Evolutionary conservation across 2,113 vertebrate species (phyloP).

Genomic region (Corydoras sp.): DNA sequence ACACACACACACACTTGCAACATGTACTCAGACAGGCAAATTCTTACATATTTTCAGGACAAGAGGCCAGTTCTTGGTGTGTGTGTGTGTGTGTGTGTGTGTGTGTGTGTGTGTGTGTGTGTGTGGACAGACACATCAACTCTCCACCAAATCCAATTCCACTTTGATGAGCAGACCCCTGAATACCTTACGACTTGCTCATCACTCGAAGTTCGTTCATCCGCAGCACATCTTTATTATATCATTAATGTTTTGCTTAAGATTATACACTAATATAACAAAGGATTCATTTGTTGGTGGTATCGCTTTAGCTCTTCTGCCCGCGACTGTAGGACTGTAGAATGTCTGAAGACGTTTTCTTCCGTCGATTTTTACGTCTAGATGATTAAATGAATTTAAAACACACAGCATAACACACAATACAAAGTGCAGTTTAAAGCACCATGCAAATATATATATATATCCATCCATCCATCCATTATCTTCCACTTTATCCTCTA

Average conservation of each 20-base stretch:
- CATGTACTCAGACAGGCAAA: slow-evolving; percentile 5
- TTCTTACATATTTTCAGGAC: slow-evolving; percentile 19
- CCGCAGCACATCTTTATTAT: no score
- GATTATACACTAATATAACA: no score
- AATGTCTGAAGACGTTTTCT: slow-evolving; percentile 7
- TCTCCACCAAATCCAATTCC: slow-evolving; percentile 33
- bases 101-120: background rate
- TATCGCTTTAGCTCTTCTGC: no score
- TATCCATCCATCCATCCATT: no score
- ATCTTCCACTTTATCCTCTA: no score
- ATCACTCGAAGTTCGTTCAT: background rate
- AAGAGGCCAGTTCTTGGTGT: slow-evolving; percentile 25
- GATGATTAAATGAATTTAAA: background rate
- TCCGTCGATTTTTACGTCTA: background rate
- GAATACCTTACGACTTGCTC: slow-evolving; percentile 14
- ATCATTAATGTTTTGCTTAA: no score
- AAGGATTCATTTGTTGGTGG: no score
- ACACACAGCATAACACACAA: no score
- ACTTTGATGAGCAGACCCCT: background rate
- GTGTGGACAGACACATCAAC: slow-evolving; percentile 18
- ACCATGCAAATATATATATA: no score
- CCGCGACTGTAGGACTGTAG: no score
- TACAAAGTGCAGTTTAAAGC: no score
- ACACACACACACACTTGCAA: slow-evolving; percentile 7
- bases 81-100: slow-evolving; percentile 17